These are phyloP conservation scores for Blastobasis lacticolella DNA, from an alignment of 2,888 invertebrate genomes.

Conservation along the genomic window DNA sequence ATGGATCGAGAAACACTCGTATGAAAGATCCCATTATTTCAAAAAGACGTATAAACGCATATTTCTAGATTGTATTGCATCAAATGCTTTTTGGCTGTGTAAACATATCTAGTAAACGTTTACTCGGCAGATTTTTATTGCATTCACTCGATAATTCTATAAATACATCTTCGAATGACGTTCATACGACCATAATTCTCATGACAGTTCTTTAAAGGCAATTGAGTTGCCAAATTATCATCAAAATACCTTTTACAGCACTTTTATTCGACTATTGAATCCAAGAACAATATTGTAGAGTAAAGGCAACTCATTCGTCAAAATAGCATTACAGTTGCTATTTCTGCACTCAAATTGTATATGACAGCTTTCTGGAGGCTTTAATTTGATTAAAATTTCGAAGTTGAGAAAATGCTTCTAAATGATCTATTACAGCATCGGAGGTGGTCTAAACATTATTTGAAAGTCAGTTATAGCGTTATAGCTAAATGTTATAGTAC, in stretches of 20 bases:
- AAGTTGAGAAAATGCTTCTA: conserved; percentile 3
- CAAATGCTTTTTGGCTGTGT: conserved; percentile 1
- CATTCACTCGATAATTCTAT: background rate
- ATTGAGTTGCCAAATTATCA: too few species aligned
- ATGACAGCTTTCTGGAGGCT: conserved; percentile 2
- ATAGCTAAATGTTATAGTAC: too few species aligned
- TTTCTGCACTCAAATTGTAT: conserved; percentile 2
- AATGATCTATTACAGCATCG: conserved; percentile 2
- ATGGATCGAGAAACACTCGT: too few species aligned
- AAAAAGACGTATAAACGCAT: background rate
- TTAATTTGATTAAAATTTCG: conserved; percentile 1
- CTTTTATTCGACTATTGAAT: conserved; percentile 4
- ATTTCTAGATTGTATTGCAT: background rate
- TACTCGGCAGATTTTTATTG: conserved; percentile 4
- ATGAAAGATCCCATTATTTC: too few species aligned
- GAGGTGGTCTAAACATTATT: conserved; percentile 2
- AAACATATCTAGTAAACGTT: conserved; percentile 1
- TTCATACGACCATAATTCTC: too few species aligned
- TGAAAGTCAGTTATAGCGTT: conserved; percentile 3
- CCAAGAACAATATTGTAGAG: conserved; percentile 1
- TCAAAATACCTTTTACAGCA: too few species aligned
- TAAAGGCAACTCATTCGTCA: conserved; percentile 1
- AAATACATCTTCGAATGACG: too few species aligned
- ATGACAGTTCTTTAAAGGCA: too few species aligned
- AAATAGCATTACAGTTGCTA: conserved; percentile 2